Conservation (phyloP, 2,888 invertebrate genomes). For the Rhagonycha fulva region DNA sequence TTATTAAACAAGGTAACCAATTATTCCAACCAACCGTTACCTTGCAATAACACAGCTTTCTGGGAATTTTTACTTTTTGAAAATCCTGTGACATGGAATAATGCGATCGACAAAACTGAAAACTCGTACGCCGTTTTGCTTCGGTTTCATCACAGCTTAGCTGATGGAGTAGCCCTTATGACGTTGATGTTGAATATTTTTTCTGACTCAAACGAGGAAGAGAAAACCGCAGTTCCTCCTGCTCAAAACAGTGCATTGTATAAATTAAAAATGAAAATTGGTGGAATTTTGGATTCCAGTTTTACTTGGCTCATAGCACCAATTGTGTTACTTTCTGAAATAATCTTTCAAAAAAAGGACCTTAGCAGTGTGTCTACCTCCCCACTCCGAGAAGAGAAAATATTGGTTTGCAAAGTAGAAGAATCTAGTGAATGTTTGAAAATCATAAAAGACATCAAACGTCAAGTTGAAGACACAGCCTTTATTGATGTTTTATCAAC, state of each 20-base stretch:
- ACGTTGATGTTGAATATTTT: conserved; percentile 44
- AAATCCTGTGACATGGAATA: conserved; percentile 32
- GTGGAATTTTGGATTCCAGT: too few relatives aligned
- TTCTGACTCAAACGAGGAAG: not conserved
- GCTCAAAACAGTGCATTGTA: not conserved
- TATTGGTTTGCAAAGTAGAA: not conserved
- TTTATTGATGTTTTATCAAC: too few relatives aligned
- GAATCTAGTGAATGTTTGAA: not conserved
- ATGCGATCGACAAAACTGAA: conserved; percentile 32
- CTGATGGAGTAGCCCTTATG: conserved; percentile 60
- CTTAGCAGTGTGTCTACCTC: conserved; percentile 1
- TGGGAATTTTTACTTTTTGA: conserved; percentile 59
- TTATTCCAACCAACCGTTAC: conserved; percentile 51
- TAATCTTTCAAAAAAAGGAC: too few relatives aligned
- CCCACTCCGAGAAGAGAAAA: not conserved
- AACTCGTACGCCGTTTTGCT: conserved; percentile 53
- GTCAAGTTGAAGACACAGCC: not conserved
- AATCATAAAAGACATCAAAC: not conserved
- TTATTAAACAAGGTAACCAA: not conserved
- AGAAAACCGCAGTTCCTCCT: not conserved
- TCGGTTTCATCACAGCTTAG: conserved; percentile 61
- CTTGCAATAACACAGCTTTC: conserved; percentile 55
- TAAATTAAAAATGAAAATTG: too few relatives aligned
- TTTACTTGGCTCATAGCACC: too few relatives aligned
- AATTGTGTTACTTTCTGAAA: too few relatives aligned